Percentiles rank a stretch among this genome's conserved stretches.
These are phyloP conservation scores for Syrista parreyssii DNA, from an alignment of 2,888 invertebrate species.

Conservation along the genomic window DNA sequence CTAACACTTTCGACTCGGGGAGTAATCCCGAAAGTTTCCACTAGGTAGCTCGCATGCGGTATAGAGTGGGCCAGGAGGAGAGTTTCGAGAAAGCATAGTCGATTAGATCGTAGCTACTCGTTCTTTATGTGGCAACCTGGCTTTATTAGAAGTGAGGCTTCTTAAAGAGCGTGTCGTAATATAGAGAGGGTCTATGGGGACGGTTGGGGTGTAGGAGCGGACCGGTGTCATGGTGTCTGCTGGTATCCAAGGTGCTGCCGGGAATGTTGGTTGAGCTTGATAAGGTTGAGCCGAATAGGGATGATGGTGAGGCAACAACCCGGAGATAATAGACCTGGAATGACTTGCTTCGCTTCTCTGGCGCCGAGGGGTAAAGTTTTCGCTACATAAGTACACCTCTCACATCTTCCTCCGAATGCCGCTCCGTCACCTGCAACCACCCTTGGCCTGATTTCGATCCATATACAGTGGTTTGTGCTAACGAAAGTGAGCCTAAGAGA, in stretches of 20 bases:
- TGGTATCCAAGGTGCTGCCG: neutral
- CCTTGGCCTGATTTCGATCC: neutral
- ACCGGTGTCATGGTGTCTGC: slow-evolving; percentile 4
- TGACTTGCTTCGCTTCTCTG: slow-evolving; percentile 2
- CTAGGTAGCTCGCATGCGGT: neutral
- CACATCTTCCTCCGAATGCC: neutral
- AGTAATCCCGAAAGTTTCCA: neutral
- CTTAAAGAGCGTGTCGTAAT: neutral
- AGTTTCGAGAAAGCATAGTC: neutral
- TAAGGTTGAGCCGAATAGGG: neutral
- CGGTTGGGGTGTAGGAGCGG: neutral
- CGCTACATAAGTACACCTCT: neutral
- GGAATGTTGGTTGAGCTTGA: slow-evolving; percentile 2
- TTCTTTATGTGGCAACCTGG: slow-evolving; percentile 3
- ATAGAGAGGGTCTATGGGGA: neutral
- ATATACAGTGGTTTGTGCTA: neutral
- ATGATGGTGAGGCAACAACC: slow-evolving; percentile 1
- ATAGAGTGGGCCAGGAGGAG: neutral
- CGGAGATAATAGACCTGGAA: slow-evolving; percentile 3
- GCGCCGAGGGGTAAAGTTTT: slow-evolving; percentile 2
- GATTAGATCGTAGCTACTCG: neutral
- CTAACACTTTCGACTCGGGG: neutral
- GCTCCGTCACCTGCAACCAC: neutral
- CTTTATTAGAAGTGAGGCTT: neutral
- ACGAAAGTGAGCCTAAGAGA: neutral